Evolutionary conservation across 2,888 invertebrate genomes (phyloP), one percentile per base, ranked within the genome.

Genomic region (Meiosimyza platycephala): DNA sequence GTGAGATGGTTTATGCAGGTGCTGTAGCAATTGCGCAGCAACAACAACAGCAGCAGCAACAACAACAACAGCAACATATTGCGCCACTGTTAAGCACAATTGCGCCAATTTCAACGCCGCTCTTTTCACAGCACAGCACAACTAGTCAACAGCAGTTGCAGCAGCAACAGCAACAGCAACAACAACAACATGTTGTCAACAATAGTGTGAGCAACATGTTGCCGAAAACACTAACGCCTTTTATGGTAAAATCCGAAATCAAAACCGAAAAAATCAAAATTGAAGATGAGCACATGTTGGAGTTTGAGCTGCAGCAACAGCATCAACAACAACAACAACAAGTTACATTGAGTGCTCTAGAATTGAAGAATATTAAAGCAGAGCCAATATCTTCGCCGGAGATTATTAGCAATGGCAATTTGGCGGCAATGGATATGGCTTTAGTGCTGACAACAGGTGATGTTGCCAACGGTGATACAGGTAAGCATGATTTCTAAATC

Each of bases 1-100:
- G 93, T 22, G 90, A 91, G 78, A 85, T 86, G 85, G 85, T 86
- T 15, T 86, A 86, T 76, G 84, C 86, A 0, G 83, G 82, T 40
- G 79, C 79, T 22, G 80, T 79, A 15, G 54, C 71, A 15, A 28
- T 28, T 50, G 33, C 16, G 55, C 64, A 18, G 15, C 71, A 28
- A 28, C 63, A 28, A 51, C 74, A 60, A 60, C 60, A n/a, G 18
- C 59, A n/a, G 40, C 59, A 51, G 33, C 50, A 73, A 12, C 68
- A 66, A 48, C 12, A 71, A 66, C 57, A 66, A 71, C 69, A 59
- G 33, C 22, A 71, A 55, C 66, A 73, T 11, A 55, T 63, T 7
- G 33, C n/a, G 12, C 51, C 59, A 15, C 15, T 52, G 15, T 51
- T 50, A 28, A 62, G 63, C 48, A 48, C 68, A 15, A 6, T 64